Percentiles rank a stretch among this genome's conserved stretches.
These are phyloP conservation scores for Phylloscopus collybita DNA, from an alignment of 2,797 vertebrate genomes.

Conservation along the genomic window DNA sequence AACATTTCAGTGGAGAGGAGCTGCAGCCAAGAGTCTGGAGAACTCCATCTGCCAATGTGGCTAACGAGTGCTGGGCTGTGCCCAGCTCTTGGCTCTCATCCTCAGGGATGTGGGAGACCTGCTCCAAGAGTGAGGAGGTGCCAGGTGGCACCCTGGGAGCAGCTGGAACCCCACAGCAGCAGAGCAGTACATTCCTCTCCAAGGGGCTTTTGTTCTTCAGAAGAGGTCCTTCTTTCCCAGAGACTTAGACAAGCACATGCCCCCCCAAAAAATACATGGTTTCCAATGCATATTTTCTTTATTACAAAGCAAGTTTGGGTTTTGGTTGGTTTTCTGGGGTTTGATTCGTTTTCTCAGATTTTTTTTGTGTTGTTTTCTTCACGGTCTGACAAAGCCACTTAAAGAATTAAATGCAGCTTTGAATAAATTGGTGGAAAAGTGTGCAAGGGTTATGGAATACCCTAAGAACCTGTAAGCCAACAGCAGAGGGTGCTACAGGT, in stretches of 20 bases:
- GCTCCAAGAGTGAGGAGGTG: neutral
- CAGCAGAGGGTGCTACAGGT: conserved; percentile 29
- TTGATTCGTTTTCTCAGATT: neutral
- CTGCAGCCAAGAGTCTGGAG: neutral
- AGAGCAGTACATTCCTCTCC: neutral
- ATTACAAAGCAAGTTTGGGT: neutral
- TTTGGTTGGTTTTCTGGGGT: neutral
- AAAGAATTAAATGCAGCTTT: neutral
- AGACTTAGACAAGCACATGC: neutral
- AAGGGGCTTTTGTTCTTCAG: neutral
- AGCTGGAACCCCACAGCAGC: neutral
- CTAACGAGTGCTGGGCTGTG: fast-evolving
- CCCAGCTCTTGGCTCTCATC: neutral
- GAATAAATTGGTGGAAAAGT: neutral
- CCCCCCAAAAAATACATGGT: neutral
- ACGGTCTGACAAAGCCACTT: neutral
- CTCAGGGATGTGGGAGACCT: neutral
- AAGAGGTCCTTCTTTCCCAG: neutral
- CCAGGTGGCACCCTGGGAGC: neutral
- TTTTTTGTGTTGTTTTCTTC: neutral
- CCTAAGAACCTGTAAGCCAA: neutral
- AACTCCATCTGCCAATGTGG: neutral
- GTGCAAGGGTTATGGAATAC: neutral
- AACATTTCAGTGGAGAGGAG: neutral
- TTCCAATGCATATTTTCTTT: neutral